Evolutionary conservation across 2,113 vertebrate species (phyloP).

Genomic region (Nycticorax nycticorax): DNA sequence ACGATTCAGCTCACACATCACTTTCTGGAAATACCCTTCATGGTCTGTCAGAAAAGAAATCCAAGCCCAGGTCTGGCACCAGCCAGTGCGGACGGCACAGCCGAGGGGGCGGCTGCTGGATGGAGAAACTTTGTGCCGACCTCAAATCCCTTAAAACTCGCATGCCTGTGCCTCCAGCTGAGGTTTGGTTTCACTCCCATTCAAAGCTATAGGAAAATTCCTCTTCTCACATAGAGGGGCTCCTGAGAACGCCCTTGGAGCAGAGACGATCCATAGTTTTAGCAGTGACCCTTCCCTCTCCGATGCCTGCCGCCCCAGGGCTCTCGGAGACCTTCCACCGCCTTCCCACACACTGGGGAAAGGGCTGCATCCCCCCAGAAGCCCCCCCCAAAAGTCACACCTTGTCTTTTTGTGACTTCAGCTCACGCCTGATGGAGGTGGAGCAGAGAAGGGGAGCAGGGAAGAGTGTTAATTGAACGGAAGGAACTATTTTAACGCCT

Average conservation of each 20-base stretch:
- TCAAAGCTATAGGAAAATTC: background rate
- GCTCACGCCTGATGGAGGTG: background rate
- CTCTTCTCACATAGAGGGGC: rapidly evolving
- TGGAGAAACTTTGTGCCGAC: background rate
- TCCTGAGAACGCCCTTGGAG: background rate
- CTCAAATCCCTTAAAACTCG: background rate
- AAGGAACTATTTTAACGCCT: background rate
- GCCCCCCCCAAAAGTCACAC: background rate
- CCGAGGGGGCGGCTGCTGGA: background rate
- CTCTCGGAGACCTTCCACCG: background rate
- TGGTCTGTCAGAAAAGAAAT: background rate
- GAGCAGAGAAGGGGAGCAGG: background rate
- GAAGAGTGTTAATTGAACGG: background rate
- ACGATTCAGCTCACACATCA: background rate
- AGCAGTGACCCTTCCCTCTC: background rate
- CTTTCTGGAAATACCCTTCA: background rate
- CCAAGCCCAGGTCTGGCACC: background rate
- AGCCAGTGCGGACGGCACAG: rapidly evolving
- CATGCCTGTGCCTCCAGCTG: background rate
- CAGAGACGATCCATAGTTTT: rapidly evolving
- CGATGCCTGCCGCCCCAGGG: background rate
- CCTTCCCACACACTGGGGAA: rapidly evolving
- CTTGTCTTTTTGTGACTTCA: background rate
- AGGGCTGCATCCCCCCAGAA: background rate
- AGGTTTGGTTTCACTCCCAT: background rate